Evolutionary conservation across 2,797 vertebrate genomes (phyloP).

Genomic region (Chelidonichthys spinosus): DNA sequence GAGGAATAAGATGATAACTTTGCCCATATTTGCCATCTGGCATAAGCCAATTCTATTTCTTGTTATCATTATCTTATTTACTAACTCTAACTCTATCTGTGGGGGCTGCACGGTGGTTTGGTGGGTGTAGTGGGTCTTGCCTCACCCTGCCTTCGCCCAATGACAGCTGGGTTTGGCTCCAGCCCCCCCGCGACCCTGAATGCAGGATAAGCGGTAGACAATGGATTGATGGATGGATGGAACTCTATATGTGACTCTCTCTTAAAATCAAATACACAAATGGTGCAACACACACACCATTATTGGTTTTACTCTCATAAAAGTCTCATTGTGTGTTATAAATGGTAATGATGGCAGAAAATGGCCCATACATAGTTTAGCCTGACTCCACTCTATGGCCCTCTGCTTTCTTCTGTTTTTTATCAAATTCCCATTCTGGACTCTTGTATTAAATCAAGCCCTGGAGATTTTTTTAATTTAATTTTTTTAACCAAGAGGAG

Average conservation of each 20-base stretch:
- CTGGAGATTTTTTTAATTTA: constrained; percentile 62
- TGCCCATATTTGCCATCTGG: constrained; percentile 13
- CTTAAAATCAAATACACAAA: constrained; percentile 8
- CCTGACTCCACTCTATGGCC: constrained; percentile 32
- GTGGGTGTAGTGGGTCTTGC: too few relatives aligned
- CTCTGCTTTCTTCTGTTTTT: constrained; percentile 43
- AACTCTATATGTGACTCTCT: constrained; percentile 4
- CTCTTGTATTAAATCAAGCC: constrained; percentile 50
- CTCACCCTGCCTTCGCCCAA: too few relatives aligned
- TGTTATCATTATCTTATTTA: constrained; percentile 20
- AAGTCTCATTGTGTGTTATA: constrained; percentile 40
- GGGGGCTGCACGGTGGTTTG: too few relatives aligned
- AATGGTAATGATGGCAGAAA: constrained; percentile 59
- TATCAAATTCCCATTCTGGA: constrained; percentile 57
- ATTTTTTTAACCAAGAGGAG: too few relatives aligned
- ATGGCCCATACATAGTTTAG: constrained; percentile 41
- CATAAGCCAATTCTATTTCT: constrained; percentile 1
- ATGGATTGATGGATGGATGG: too few relatives aligned
- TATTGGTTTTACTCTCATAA: constrained; percentile 26
- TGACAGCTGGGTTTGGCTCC: too few relatives aligned
- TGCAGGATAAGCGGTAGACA: too few relatives aligned
- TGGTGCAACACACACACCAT: background rate
- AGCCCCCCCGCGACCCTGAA: too few relatives aligned
- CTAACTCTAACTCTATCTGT: background rate
- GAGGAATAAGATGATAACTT: background rate